A percentile compares a stretch with the other conserved stretches of the same genome.
Conservation (phyloP, 2,888 invertebrate genomes). For the Strigamia crassipes region DNA sequence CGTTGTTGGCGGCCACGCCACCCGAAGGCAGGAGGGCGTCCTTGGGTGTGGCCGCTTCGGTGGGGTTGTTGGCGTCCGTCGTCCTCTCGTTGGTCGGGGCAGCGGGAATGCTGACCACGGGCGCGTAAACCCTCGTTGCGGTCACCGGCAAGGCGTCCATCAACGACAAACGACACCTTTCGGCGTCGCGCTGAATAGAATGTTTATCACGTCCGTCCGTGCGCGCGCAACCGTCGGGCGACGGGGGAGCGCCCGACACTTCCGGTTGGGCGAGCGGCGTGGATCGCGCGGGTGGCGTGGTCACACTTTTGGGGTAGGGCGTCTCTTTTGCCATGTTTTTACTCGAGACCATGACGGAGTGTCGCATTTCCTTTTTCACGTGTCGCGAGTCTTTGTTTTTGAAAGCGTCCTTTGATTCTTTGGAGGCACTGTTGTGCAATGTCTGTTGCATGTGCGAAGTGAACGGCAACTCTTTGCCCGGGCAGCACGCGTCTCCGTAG, state of each 20-base stretch:
- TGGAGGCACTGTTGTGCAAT: neutral
- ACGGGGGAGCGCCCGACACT: neutral
- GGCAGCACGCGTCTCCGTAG: neutral
- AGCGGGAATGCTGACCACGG: slow-evolving; percentile 44
- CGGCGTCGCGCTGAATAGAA: slow-evolving; percentile 38
- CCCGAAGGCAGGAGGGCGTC: neutral
- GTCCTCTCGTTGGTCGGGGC: neutral
- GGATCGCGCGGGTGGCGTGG: neutral
- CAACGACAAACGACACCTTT: neutral
- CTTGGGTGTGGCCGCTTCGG: slow-evolving; percentile 16
- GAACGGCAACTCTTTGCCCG: slow-evolving; percentile 17
- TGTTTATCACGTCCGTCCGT: slow-evolving; percentile 46
- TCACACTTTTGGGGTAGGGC: slow-evolving; percentile 10
- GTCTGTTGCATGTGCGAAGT: neutral
- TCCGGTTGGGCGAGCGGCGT: neutral
- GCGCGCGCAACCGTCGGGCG: slow-evolving; percentile 39
- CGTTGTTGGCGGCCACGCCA: neutral
- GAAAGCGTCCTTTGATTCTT: neutral
- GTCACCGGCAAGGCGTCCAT: neutral
- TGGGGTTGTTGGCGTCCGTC: neutral
- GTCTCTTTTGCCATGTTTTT: slow-evolving; percentile 2
- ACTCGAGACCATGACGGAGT: neutral
- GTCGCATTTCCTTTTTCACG: slow-evolving; percentile 9
- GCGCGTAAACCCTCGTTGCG: slow-evolving; percentile 41
- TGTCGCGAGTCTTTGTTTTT: neutral